A percentile compares a stretch with the other conserved stretches of the same genome.
Conservation (phyloP, 2,113 vertebrate species). For the Anarhynchus alexandrinus region DNA sequence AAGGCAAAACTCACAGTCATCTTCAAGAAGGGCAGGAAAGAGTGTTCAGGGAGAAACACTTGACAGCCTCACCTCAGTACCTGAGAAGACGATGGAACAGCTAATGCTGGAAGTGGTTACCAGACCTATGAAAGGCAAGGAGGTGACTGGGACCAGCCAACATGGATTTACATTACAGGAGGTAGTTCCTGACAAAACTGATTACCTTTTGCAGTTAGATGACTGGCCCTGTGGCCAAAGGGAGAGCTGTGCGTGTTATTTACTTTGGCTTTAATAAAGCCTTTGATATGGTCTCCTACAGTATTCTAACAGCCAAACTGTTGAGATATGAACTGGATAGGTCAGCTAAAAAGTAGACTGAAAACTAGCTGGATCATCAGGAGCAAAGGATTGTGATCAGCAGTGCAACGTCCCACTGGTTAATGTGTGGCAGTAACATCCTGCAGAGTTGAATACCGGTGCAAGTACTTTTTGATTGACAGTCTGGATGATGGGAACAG, state of each 20-base stretch:
- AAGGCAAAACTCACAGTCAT: background rate
- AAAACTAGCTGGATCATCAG: background rate
- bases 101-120: background rate
- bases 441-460: background rate
- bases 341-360: background rate
- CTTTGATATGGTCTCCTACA: background rate
- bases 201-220: background rate
- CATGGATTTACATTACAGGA: background rate
- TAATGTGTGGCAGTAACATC: rapidly evolving
- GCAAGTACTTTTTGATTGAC: background rate
- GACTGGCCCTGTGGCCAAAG: background rate
- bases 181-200: background rate
- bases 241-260: background rate
- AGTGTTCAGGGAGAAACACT: background rate
- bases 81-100: background rate
- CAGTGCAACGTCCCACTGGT: background rate
- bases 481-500: background rate
- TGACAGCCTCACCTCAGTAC: background rate
- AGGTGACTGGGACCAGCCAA: background rate
- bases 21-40: background rate
- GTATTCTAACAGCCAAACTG: background rate
- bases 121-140: background rate
- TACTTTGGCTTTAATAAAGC: background rate
- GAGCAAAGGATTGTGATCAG: background rate
- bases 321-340: background rate